These are phyloP conservation scores for Apteryx mantelli DNA, from an alignment of 2,113 vertebrate species.

Conservation along the genomic window DNA sequence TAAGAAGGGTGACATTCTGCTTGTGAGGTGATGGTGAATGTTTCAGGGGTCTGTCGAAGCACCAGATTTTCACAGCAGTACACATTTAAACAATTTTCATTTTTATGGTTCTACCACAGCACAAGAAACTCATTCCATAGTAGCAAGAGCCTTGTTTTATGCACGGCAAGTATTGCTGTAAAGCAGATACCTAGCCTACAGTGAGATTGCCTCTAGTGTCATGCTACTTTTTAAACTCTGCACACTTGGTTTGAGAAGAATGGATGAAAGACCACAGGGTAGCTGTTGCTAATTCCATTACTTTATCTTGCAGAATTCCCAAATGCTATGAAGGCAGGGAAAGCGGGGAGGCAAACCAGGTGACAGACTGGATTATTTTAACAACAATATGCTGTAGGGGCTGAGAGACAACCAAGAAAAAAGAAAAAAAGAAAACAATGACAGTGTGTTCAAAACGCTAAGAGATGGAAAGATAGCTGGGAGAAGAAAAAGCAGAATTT, in stretches of 20 bases:
- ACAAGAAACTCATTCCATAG: background rate
- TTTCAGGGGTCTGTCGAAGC: background rate
- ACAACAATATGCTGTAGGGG: background rate
- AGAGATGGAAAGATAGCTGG: background rate
- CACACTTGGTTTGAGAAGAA: background rate
- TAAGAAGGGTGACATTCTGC: background rate
- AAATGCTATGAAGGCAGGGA: background rate
- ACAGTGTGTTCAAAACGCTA: no score
- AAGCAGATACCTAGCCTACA: background rate
- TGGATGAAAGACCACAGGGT: background rate
- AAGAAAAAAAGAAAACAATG: no score
- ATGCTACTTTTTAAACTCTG: background rate
- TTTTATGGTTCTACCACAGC: background rate
- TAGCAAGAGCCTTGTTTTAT: no score
- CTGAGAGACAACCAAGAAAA: no score
- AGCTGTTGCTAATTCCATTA: background rate
- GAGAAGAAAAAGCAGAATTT: background rate
- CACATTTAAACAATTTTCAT: background rate
- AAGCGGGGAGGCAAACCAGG: background rate
- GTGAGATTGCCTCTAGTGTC: background rate
- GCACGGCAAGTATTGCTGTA: background rate
- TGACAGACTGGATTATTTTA: background rate
- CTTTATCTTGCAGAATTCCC: background rate
- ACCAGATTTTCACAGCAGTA: background rate
- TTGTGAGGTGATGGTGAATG: background rate